These are phyloP conservation scores for Maniola jurtina DNA, from an alignment of 1,140 invertebrate species.

Conservation along the genomic window DNA sequence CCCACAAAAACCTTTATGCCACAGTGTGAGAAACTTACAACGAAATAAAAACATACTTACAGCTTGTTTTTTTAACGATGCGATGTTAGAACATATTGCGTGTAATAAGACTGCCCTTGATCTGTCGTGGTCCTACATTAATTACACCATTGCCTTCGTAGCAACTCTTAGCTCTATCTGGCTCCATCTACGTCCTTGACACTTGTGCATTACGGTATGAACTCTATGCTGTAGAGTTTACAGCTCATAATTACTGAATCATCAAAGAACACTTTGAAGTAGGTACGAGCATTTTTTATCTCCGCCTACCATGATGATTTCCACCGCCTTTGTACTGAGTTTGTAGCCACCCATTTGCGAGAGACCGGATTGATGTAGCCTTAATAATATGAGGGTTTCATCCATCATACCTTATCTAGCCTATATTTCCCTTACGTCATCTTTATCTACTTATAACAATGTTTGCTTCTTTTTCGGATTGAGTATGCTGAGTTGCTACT, in stretches of 20 bases:
- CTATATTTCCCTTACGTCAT: too few relatives aligned
- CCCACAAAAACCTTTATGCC: background rate
- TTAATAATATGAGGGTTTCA: background rate
- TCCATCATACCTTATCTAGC: background rate
- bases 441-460: too few relatives aligned
- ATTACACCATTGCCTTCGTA: conserved; percentile 33
- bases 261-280: background rate
- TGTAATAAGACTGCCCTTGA: conserved; percentile 22
- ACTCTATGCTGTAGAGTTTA: conserved; percentile 1
- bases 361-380: background rate
- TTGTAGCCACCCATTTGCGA: background rate
- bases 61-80: background rate
- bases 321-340: background rate
- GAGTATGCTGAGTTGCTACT: too few relatives aligned
- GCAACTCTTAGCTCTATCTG: conserved; percentile 24
- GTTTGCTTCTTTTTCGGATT: too few relatives aligned
- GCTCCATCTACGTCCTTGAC: conserved; percentile 7
- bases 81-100: background rate
- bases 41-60: background rate
- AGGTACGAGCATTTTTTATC: conserved; percentile 1
- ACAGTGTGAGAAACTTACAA: background rate
- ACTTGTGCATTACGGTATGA: conserved; percentile 24
- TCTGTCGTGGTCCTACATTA: conserved; percentile 16
- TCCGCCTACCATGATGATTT: conserved; percentile 4
- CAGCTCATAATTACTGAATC: background rate